Conservation (phyloP, 1,140 invertebrate species). For the Drosophila watanabei region DNA sequence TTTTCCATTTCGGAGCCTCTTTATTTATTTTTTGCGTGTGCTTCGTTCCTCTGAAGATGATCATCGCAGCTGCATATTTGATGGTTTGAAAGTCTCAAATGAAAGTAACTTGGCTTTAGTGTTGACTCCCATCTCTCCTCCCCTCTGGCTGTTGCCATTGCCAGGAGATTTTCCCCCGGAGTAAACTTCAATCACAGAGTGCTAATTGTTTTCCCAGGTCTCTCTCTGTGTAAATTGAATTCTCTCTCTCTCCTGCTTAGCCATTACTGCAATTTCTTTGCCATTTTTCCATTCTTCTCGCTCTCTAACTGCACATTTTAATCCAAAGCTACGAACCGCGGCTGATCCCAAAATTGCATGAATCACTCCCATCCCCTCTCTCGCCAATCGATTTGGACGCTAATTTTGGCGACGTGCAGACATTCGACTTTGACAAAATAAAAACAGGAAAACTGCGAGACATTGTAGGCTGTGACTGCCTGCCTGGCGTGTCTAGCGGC, state of each 20-base stretch:
- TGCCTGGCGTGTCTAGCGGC: constrained; percentile 44
- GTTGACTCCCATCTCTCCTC: background rate
- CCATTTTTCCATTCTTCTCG: constrained; percentile 23
- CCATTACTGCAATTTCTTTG: constrained; percentile 38
- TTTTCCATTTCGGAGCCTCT: background rate
- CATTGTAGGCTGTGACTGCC: constrained; percentile 12
- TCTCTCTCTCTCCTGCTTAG: background rate
- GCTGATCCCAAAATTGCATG: constrained; percentile 46
- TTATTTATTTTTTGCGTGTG: constrained; percentile 23
- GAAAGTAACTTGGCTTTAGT: constrained; percentile 34
- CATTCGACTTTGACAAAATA: constrained; percentile 67
- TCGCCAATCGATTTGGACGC: constrained; percentile 74
- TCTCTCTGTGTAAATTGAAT: constrained; percentile 16
- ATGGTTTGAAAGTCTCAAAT: constrained; percentile 38
- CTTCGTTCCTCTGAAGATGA: constrained; percentile 13
- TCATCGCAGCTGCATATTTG: constrained; percentile 29
- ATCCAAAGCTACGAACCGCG: constrained; percentile 22
- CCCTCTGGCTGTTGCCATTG: background rate
- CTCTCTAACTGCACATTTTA: constrained; percentile 48
- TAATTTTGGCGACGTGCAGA: constrained; percentile 75
- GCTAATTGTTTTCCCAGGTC: constrained; percentile 46
- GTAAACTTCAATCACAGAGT: constrained; percentile 34
- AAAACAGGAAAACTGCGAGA: constrained; percentile 27
- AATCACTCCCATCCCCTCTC: constrained; percentile 34
- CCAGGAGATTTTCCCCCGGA: constrained; percentile 8